Evolutionary conservation across 2,888 invertebrate species (phyloP), one percentile per base, ranked within the genome.

Genomic region (Macrophya annulata): DNA sequence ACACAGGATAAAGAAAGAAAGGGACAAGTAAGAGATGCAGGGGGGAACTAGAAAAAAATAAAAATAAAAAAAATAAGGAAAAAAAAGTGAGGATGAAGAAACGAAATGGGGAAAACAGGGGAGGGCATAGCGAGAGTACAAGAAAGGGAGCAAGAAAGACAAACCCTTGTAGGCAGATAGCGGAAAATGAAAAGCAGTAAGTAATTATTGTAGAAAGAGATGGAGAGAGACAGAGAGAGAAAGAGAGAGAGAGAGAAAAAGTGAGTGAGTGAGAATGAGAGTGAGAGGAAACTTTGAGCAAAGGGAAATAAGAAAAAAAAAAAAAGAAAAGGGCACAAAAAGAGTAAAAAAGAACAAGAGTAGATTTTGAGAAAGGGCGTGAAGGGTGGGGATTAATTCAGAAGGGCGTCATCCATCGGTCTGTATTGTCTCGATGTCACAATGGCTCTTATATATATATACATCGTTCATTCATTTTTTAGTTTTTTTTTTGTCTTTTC

Each of bases 351-450:
- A 21, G 59, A 17, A 25, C 37, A 15, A 40, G 21, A 15, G 62
- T 40, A 40, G 21, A 62, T 51, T 43, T 43, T 15, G 8, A 40
- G 43, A 21, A 81, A 81, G 81, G 62, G 59, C 81, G 62, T 43
- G 40, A 81, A 59, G 79, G 40, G 40, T 12, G 79, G 55, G 77
- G 62, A 68, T 71, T 68, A 68, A 71, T 83, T 83, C 83, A 51
- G 25, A 71, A 71, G 68, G 48, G 68, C 83, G 48, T 65, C 68
- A 65, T 83, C 83, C 48, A 48, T 83, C 83, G 83, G 65, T 37
- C 68, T 31, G 68, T 62, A 83, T 83, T 83, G 83, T 83, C 83
- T 51, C 48, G 48, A 40, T 83, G 68, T 68, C 83, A 83, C 83
- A 83, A 83, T 83, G 51, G 40, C 83, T 71, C 48, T 17, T 37